A percentile compares a stretch with the other conserved stretches of the same genome.
These are phyloP conservation scores for Poecile montanus DNA, from an alignment of 2,797 vertebrate species.

Conservation along the genomic window DNA sequence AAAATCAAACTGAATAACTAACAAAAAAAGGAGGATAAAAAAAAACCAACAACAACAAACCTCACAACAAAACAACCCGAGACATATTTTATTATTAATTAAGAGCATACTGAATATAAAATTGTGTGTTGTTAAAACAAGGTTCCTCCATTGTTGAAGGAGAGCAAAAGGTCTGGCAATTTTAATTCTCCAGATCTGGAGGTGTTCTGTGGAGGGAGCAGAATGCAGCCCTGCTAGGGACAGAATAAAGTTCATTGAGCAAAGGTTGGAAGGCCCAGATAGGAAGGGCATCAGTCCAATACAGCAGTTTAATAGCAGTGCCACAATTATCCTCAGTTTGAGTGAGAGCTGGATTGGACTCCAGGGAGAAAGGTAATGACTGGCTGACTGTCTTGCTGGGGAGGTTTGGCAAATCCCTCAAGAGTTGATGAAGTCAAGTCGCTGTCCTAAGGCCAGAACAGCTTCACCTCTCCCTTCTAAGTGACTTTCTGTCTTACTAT, in stretches of 20 bases:
- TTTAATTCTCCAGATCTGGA: not conserved
- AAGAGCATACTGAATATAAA: not conserved
- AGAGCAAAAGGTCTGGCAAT: not conserved
- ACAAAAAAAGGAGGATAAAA: constrained; percentile 17
- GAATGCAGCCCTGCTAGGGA: not conserved
- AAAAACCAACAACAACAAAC: not conserved
- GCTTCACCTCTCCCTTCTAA: not conserved
- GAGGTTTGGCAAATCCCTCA: not conserved
- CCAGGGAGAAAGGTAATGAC: not conserved
- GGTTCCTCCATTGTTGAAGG: not conserved
- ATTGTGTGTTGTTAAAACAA: not conserved
- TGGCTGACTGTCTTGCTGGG: not conserved
- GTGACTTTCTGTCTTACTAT: not conserved
- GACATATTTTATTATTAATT: constrained; percentile 59
- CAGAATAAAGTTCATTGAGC: not conserved
- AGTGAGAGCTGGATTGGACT: not conserved
- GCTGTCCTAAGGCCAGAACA: not conserved
- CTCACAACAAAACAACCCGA: not conserved
- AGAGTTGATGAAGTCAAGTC: not conserved
- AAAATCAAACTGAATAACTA: constrained; percentile 51
- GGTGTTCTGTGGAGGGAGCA: not conserved
- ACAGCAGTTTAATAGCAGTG: not conserved
- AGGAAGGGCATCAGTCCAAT: not conserved
- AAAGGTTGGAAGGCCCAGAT: not conserved
- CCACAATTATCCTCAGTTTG: not conserved